Evolutionary conservation across 1,140 invertebrate species (phyloP), one percentile per base, ranked within the genome.

Genomic region (Leptinotarsa undecemlineata): DNA sequence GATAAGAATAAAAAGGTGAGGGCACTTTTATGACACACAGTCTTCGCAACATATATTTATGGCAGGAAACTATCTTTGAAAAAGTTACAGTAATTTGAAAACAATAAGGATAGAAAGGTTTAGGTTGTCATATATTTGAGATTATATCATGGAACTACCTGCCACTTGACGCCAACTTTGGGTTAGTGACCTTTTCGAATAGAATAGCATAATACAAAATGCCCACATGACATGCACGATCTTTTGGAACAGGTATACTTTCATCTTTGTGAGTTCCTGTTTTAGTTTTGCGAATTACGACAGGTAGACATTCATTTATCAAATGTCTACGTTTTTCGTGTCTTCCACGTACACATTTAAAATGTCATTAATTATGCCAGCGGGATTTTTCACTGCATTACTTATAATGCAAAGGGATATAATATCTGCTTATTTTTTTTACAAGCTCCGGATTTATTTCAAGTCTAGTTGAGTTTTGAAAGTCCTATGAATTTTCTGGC

Each of bases 31-130:
- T 62, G 68, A 71, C 48, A 70, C 70, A 68, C 68, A 71, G 63
- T 71, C 71, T 71, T 71, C 68, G 19, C n/a, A 71, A 71, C 74
- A 70, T 70, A 70, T 70, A 33, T 70, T 70, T 70, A 70, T 48
- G 68, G 47, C 68, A 70, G 68, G 68, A 70, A 70, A 57, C 68
- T 23, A 21, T 42, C 68, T 23, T 57, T 17, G n/a, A 48, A 48
- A 70, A n/a, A n/a, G 64, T 42, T 26, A n/a, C 19, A 3, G 64
- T 23, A 23, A 23, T 42, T 70, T n/a, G 48, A 70, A 70, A 70
- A 70, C 68, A 70, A 70, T 70, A 70, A 70, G 11, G 48, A 70
- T 48, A 20, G 17, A 48, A 70, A 70, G 48, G 68, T 70, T 70
- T n/a, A 48, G 68, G 47, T 47, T 51, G 68, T 57, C 47, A 70